These are phyloP conservation scores for Lasioglossum vierecki DNA, from an alignment of 2,888 invertebrate genomes.

Conservation along the genomic window DNA sequence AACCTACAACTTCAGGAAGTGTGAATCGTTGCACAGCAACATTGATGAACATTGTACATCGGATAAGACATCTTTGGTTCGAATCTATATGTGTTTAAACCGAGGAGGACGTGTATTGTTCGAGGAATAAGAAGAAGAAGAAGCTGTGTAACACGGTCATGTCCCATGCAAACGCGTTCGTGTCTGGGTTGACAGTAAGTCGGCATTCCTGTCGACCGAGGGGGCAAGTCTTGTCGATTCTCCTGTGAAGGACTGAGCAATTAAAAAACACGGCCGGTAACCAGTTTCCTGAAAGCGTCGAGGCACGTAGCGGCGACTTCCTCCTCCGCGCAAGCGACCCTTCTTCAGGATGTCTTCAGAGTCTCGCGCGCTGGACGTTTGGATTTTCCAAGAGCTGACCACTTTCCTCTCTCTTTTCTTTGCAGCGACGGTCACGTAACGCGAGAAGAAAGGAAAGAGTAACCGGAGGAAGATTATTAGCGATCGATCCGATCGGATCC, in stretches of 20 bases:
- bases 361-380: background rate
- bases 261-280: slow-evolving; percentile 49
- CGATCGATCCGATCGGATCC: slow-evolving; percentile 47
- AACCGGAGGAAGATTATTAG: slow-evolving; percentile 40
- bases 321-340: slow-evolving; percentile 21
- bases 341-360: background rate
- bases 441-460: slow-evolving; percentile 2
- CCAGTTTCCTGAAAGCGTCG: slow-evolving; percentile 55
- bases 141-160: background rate
- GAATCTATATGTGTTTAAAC: no score
- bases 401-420: background rate
- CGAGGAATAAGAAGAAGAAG: background rate
- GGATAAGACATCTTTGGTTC: no score
- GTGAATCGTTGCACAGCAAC: no score
- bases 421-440: slow-evolving; percentile 19
- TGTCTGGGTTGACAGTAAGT: background rate
- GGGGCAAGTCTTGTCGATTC: slow-evolving; percentile 35
- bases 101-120: background rate
- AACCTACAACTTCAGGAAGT: no score
- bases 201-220: slow-evolving; percentile 31
- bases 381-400: slow-evolving; percentile 14
- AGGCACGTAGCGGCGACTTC: slow-evolving; percentile 46
- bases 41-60: no score
- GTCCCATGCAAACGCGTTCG: slow-evolving; percentile 31
- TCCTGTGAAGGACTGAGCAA: slow-evolving; percentile 9